These are phyloP conservation scores for Zosterops lateralis DNA, from an alignment of 2,113 vertebrate species.

Conservation along the genomic window DNA sequence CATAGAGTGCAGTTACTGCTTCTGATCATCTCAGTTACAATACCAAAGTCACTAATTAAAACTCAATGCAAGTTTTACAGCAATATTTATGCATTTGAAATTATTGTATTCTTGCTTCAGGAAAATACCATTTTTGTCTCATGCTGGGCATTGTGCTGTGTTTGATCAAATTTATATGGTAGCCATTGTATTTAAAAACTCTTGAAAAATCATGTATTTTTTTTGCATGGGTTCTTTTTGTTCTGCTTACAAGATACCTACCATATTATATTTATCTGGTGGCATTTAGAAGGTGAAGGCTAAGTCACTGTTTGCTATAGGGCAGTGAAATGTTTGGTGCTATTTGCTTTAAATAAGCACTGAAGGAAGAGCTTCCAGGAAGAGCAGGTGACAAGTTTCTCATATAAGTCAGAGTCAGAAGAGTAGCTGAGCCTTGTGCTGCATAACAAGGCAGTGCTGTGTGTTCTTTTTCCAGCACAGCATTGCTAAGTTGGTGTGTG, in stretches of 20 bases:
- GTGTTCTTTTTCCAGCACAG: neutral
- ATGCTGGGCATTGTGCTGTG: neutral
- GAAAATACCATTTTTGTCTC: neutral
- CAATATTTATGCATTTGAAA: neutral
- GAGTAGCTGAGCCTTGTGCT: neutral
- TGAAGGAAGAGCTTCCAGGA: neutral
- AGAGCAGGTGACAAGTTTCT: neutral
- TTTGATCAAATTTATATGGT: neutral
- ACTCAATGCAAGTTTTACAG: neutral
- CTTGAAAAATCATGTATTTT: neutral
- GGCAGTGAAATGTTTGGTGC: neutral
- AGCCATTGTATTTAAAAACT: neutral
- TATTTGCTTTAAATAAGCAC: slow-evolving; percentile 7
- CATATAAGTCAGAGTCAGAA: neutral
- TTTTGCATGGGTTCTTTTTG: neutral
- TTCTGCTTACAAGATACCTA: neutral
- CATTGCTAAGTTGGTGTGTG: neutral
- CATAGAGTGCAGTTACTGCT: neutral
- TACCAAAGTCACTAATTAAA: neutral
- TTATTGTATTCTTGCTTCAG: neutral
- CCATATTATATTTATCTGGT: rapidly evolving
- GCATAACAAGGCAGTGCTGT: neutral
- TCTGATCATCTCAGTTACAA: neutral
- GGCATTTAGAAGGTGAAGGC: neutral
- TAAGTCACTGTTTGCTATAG: neutral